Evolutionary conservation across 2,797 vertebrate genomes (phyloP).

Genomic region (Clamator glandarius): DNA sequence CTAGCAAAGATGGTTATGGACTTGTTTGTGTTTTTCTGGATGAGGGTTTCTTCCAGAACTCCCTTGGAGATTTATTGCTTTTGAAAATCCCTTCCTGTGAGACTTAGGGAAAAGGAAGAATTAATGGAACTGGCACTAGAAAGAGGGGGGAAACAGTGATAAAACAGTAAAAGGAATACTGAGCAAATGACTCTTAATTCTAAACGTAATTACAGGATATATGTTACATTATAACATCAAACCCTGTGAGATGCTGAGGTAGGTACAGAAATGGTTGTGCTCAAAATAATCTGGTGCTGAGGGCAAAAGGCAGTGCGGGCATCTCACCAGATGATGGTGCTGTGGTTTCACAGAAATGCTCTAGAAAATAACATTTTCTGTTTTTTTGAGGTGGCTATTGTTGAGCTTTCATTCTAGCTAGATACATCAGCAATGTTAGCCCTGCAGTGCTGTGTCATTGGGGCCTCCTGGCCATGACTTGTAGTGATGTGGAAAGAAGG

Average conservation of each 20-base stretch:
- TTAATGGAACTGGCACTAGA: neutral
- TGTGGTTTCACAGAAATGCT: constrained; percentile 45
- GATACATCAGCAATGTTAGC: constrained; percentile 16
- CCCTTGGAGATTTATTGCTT: neutral
- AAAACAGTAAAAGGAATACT: neutral
- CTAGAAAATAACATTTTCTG: neutral
- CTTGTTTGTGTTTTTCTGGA: constrained; percentile 12
- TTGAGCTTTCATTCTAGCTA: neutral
- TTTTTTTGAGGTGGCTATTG: neutral
- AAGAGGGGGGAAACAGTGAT: neutral
- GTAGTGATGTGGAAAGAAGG: constrained; percentile 5
- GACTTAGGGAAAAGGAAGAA: neutral
- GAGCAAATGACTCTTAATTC: neutral
- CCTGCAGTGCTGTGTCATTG: neutral
- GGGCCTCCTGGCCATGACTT: constrained; percentile 1
- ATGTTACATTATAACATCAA: neutral
- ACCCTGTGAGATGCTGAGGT: neutral
- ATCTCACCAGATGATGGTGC: constrained; percentile 72
- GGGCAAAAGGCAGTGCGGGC: neutral
- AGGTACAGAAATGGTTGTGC: neutral
- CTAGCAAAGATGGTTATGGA: neutral
- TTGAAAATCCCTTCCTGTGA: neutral
- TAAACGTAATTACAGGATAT: neutral
- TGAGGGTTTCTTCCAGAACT: neutral
- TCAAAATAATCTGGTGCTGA: fast-evolving